Conservation (phyloP, 2,888 invertebrate species). For the Sinelater perroti region DNA sequence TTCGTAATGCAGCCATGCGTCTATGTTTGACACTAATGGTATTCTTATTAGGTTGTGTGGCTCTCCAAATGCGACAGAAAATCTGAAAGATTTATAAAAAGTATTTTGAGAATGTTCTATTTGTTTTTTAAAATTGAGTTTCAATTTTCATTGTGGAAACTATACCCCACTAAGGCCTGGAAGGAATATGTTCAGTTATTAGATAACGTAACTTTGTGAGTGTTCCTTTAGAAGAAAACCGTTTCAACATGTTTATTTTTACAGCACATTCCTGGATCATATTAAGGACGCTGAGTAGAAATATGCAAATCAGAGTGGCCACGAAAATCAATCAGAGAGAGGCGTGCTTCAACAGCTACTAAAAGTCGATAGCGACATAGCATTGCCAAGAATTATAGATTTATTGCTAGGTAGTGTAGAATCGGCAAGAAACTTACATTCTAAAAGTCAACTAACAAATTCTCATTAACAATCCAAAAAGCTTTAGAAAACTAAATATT, state of each 20-base stretch:
- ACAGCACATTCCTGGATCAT: slow-evolving; percentile 49
- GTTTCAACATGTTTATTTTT: background rate
- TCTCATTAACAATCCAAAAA: too few species aligned
- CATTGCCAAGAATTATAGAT: too few species aligned
- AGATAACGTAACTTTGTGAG: slow-evolving; percentile 59
- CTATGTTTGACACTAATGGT: too few species aligned
- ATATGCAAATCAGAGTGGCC: slow-evolving; percentile 53
- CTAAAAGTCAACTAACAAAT: too few species aligned
- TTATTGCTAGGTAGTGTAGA: too few species aligned
- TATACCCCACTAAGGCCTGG: slow-evolving; percentile 52
- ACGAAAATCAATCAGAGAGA: slow-evolving; percentile 60
- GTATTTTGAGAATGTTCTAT: slow-evolving; percentile 48
- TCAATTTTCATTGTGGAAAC: slow-evolving; percentile 53
- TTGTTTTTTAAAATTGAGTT: slow-evolving; percentile 54
- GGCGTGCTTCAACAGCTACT: slow-evolving; percentile 73
- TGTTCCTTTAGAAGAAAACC: too few species aligned
- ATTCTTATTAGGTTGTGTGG: slow-evolving; percentile 57
- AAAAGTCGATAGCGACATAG: too few species aligned
- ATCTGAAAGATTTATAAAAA: slow-evolving; percentile 60
- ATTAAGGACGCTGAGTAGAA: slow-evolving; percentile 48
- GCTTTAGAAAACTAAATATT: too few species aligned
- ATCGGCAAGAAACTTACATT: too few species aligned
- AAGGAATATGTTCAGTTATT: slow-evolving; percentile 54
- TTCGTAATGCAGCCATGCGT: too few species aligned
- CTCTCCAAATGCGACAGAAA: slow-evolving; percentile 47